phyloP scores from a whole-genome alignment of 2,113 vertebrate species.

The Melanostigma gelatinosum region DNA sequence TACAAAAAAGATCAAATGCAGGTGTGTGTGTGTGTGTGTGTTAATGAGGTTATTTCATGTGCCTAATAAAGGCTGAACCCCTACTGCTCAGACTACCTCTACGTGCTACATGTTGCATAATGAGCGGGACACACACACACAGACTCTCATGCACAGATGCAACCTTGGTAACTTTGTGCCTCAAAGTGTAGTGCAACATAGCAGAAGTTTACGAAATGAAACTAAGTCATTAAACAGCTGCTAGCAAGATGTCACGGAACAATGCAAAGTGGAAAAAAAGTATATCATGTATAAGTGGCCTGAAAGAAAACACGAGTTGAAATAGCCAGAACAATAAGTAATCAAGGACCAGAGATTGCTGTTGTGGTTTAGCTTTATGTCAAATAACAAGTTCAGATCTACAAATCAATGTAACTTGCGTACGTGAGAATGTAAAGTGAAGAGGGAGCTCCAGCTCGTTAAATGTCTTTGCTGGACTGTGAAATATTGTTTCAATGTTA shows the following conservation, averaged over 20 bases:
- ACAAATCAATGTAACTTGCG: no score
- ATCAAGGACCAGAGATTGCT: no score
- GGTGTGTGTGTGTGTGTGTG: neutral
- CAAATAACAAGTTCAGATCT: no score
- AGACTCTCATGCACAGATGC: neutral
- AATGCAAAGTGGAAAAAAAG: neutral
- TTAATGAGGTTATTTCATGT: conserved; percentile 51
- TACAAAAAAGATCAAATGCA: no score
- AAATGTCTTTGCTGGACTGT: conserved; percentile 19
- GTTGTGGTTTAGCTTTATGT: no score
- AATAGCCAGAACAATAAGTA: neutral
- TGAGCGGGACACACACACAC: neutral
- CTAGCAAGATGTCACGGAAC: neutral
- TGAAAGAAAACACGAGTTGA: neutral
- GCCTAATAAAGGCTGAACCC: conserved; percentile 58
- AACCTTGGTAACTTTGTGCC: conserved; percentile 13
- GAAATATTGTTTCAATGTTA: conserved; percentile 8
- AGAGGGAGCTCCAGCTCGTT: conserved; percentile 6
- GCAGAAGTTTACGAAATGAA: no score
- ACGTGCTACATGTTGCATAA: conserved; percentile 40
- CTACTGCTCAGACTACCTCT: conserved; percentile 37
- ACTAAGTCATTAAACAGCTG: neutral
- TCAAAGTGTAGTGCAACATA: conserved; percentile 21
- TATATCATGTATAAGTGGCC: no score
- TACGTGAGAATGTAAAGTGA: neutral